Evolutionary conservation across 2,888 invertebrate genomes (phyloP).

Genomic region (Eupsilia transversa): DNA sequence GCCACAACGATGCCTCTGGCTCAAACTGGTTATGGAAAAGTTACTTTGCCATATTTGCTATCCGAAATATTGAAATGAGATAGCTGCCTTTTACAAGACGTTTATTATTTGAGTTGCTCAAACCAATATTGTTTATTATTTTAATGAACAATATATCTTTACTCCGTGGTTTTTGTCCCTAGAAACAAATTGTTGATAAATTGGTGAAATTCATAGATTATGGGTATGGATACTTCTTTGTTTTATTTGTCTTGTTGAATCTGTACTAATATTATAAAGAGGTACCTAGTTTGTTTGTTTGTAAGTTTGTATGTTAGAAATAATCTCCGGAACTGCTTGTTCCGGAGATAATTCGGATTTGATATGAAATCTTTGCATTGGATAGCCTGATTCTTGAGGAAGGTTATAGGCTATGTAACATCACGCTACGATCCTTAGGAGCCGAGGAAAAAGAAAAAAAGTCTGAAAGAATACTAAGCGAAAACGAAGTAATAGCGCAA

Average conservation of each 20-base stretch:
- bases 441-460: no score
- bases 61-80: background rate
- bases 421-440: no score
- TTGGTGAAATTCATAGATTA: background rate
- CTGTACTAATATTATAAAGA: no score
- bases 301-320: no score
- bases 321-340: no score
- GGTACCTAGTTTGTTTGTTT: no score
- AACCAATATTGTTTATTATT: background rate
- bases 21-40: background rate
- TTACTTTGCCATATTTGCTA: background rate
- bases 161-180: background rate
- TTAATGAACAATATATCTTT: background rate
- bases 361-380: no score
- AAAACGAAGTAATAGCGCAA: no score
- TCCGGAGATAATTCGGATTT: no score
- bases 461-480: no score
- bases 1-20: background rate
- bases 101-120: background rate
- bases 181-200: background rate
- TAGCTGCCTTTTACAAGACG: background rate
- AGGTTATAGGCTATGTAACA: no score
- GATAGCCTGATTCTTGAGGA: no score
- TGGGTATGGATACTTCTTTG: background rate
- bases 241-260: background rate